phyloP scores from a whole-genome alignment of 2,888 invertebrate genomes.

The Orthosia gracilis region DNA sequence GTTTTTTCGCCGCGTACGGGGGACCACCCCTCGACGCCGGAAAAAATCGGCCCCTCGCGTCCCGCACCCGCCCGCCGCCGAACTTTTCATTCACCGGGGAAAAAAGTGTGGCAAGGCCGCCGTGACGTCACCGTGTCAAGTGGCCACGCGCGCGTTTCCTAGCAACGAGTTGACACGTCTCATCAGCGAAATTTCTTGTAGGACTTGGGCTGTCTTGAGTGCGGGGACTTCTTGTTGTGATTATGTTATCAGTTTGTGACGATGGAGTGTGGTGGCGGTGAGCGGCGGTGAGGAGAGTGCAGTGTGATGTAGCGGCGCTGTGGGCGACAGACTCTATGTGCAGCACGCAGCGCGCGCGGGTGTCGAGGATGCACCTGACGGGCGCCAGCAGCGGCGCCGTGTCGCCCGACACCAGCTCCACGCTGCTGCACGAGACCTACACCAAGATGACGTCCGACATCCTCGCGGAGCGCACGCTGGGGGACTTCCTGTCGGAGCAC shows the following conservation, averaged over 20 bases:
- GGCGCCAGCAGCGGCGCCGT: slow-evolving; percentile 91
- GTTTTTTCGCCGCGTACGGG: slow-evolving; percentile 88
- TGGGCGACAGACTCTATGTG: slow-evolving; percentile 85
- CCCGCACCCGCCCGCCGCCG: slow-evolving; percentile 90
- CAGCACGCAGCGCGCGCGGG: slow-evolving; percentile 89
- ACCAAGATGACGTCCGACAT: slow-evolving; percentile 98
- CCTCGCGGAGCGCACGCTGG: slow-evolving; percentile 96
- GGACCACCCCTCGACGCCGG: slow-evolving; percentile 87
- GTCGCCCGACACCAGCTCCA: slow-evolving; percentile 94
- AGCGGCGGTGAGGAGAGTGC: slow-evolving; percentile 74
- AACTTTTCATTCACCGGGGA: slow-evolving; percentile 92
- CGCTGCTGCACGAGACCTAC: slow-evolving; percentile 95
- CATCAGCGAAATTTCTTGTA: slow-evolving; percentile 67
- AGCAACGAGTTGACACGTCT: slow-evolving; percentile 85
- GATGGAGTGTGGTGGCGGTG: slow-evolving; percentile 74
- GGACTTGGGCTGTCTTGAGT: slow-evolving; percentile 58
- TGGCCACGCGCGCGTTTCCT: slow-evolving; percentile 89
- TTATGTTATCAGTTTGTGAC: slow-evolving; percentile 76
- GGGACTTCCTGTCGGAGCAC: slow-evolving; percentile 97
- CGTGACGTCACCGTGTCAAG: slow-evolving; percentile 90
- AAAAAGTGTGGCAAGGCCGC: slow-evolving; percentile 92
- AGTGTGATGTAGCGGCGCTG: slow-evolving; percentile 83
- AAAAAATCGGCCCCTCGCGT: slow-evolving; percentile 89
- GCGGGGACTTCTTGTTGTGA: slow-evolving; percentile 62
- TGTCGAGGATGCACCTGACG: slow-evolving; percentile 90